These are phyloP conservation scores for Hedya salicella DNA, from an alignment of 2,888 invertebrate species.

Conservation along the genomic window DNA sequence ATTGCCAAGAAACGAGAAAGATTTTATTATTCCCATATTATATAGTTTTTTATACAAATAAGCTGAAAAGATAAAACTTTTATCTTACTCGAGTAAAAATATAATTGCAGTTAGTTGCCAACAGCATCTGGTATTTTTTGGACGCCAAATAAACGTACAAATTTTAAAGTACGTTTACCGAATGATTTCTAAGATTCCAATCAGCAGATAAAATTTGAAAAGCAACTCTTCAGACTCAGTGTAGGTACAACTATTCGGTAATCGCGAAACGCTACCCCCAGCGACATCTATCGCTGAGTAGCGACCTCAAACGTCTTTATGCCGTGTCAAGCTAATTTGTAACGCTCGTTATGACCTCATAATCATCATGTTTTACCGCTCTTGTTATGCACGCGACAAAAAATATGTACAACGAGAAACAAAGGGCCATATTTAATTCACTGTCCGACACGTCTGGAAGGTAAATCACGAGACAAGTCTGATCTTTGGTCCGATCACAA, in stretches of 20 bases:
- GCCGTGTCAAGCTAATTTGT: conserved; percentile 27
- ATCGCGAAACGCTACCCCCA: conserved; percentile 49
- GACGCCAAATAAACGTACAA: no score
- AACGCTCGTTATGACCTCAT: conserved; percentile 22
- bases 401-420: conserved; percentile 31
- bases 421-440: conserved; percentile 36
- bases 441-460: conserved; percentile 35
- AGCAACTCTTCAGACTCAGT: no score
- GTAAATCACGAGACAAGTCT: conserved; percentile 34
- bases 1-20: no score
- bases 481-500: conserved; percentile 59
- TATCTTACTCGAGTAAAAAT: no score
- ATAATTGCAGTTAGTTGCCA: no score
- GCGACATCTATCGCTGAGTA: conserved; percentile 76
- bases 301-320: conserved; percentile 52
- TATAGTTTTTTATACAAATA: no score
- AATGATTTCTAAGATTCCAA: no score
- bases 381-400: conserved; percentile 37
- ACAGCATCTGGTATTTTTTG: no score
- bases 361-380: conserved; percentile 36
- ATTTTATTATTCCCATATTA: no score
- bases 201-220: no score
- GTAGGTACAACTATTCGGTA: not conserved
- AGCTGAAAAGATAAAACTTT: no score
- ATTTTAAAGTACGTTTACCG: no score